phyloP scores from a whole-genome alignment of 2,888 invertebrate genomes.

The Alsophila aescularia region DNA sequence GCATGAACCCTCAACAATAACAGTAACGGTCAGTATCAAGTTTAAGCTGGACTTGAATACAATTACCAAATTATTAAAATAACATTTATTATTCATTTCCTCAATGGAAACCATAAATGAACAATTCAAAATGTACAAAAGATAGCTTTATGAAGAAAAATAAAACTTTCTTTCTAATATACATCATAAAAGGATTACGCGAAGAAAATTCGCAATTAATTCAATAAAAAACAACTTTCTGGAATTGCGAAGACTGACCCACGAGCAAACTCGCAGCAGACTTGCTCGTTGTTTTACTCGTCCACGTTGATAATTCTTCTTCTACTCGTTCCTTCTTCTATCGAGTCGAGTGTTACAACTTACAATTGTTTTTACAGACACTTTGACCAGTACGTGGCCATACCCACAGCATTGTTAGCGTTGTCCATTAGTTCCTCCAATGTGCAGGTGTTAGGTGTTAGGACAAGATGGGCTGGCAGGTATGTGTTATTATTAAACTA shows the following conservation, averaged over 20 bases:
- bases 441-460: too few species aligned
- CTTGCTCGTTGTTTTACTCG: not conserved
- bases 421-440: too few species aligned
- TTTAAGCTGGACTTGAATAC: too few species aligned
- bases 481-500: too few species aligned
- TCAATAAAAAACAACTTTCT: slow-evolving; percentile 31
- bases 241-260: slow-evolving; percentile 1
- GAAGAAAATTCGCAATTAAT: slow-evolving; percentile 35
- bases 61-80: too few species aligned
- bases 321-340: not conserved
- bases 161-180: slow-evolving; percentile 22
- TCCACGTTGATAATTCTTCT: too few species aligned
- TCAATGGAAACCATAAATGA: not conserved
- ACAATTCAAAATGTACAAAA: slow-evolving; percentile 2
- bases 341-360: not conserved
- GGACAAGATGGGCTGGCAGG: too few species aligned
- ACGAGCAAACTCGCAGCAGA: not conserved
- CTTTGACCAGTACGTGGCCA: too few species aligned
- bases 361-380: not conserved
- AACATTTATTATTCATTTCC: not conserved
- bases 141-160: slow-evolving; percentile 1
- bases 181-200: slow-evolving; percentile 30
- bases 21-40: too few species aligned
- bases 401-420: too few species aligned
- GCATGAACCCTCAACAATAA: too few species aligned